A percentile compares a stretch with the other conserved stretches of the same genome.
phyloP scores from a whole-genome alignment of 2,888 invertebrate species.

The Ornithoptera alexandrae region DNA sequence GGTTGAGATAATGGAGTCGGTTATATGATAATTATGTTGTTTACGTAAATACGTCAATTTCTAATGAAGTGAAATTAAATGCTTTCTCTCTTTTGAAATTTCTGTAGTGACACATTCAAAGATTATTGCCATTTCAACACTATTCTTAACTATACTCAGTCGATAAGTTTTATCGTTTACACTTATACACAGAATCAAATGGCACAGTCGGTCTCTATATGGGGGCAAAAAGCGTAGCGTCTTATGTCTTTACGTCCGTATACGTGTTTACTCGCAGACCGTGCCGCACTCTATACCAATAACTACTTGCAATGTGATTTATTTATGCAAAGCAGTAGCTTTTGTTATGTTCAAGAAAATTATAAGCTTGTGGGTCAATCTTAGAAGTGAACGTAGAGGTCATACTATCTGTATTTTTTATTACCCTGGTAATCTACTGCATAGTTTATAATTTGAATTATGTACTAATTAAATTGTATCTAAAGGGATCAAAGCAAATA shows the following conservation, averaged over 20 bases:
- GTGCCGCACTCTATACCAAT: slow-evolving; percentile 3
- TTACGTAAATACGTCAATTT: slow-evolving; percentile 29
- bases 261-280: slow-evolving; percentile 20
- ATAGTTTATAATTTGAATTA: slow-evolving; percentile 43
- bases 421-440: slow-evolving; percentile 66
- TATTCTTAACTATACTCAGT: slow-evolving; percentile 74
- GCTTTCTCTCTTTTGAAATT: slow-evolving; percentile 56
- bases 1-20: slow-evolving; percentile 16
- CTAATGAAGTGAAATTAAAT: slow-evolving; percentile 56
- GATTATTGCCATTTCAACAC: slow-evolving; percentile 49
- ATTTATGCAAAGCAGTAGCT: slow-evolving; percentile 2
- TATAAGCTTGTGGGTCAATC: slow-evolving; percentile 43
- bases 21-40: slow-evolving; percentile 14
- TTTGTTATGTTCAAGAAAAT: slow-evolving; percentile 34
- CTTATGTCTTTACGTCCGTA: slow-evolving; percentile 28
- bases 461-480: slow-evolving; percentile 43
- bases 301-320: not conserved
- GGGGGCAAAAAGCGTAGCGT: slow-evolving; percentile 6
- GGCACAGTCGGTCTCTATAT: slow-evolving; percentile 31
- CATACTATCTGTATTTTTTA: slow-evolving; percentile 44
- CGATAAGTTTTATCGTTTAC: slow-evolving; percentile 65
- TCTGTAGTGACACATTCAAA: slow-evolving; percentile 52
- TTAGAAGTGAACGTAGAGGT: slow-evolving; percentile 45
- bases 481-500: slow-evolving; percentile 55
- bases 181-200: slow-evolving; percentile 50